Conservation (phyloP, 2,888 invertebrate genomes). For the Agrochola lota region DNA sequence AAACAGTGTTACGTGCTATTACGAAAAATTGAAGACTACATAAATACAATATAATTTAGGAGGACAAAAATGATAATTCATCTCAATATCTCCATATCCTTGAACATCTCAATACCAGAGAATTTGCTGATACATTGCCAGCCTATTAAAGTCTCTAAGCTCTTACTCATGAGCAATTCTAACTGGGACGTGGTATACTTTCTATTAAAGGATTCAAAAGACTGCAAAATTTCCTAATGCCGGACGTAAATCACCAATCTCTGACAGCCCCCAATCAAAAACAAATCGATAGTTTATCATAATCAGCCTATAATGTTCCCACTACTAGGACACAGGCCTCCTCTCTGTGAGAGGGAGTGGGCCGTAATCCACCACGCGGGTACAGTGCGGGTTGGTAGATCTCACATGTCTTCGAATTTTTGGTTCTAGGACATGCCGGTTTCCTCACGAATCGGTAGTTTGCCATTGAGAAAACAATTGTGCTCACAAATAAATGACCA, state of each 20-base stretch:
- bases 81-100: background rate
- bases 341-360: too few relatives aligned
- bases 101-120: background rate
- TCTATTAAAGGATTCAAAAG: background rate
- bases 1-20: too few relatives aligned
- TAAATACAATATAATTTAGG: too few relatives aligned
- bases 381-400: too few relatives aligned
- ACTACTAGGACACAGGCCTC: too few relatives aligned
- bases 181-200: background rate
- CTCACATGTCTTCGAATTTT: too few relatives aligned
- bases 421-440: background rate
- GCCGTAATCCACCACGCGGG: too few relatives aligned
- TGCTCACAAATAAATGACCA: conserved; percentile 20
- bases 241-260: background rate
- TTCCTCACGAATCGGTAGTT: background rate
- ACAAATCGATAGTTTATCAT: background rate
- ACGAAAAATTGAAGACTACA: too few relatives aligned
- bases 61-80: too few relatives aligned
- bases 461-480: conserved; percentile 2
- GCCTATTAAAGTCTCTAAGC: background rate
- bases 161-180: background rate
- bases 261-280: background rate
- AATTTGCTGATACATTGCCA: background rate
- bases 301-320: too few relatives aligned
- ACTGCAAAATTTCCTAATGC: background rate